These are phyloP conservation scores for Melanogrammus aeglefinus DNA, from an alignment of 2,797 vertebrate species.

Conservation along the genomic window DNA sequence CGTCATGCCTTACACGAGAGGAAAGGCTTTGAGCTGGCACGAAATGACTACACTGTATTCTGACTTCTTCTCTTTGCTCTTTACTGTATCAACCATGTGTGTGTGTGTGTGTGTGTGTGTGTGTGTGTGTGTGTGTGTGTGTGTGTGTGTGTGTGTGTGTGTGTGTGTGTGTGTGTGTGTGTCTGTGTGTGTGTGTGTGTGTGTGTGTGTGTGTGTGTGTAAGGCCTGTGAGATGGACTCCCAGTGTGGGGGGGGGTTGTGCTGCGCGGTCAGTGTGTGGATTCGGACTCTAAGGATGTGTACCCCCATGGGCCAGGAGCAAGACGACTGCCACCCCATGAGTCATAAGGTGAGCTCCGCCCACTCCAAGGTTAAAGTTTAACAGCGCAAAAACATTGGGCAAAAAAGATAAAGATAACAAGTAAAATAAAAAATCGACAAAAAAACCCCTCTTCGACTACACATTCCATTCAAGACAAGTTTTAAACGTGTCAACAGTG, in stretches of 20 bases:
- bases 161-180: not conserved
- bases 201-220: conserved; percentile 30
- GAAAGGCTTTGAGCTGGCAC: too few species aligned
- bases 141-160: not conserved
- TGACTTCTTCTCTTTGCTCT: not conserved
- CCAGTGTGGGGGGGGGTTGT: conserved; percentile 87
- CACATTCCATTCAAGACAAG: too few species aligned
- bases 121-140: too few species aligned
- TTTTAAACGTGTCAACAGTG: not conserved
- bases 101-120: too few species aligned
- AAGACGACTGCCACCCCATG: conserved; percentile 89
- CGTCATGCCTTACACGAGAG: too few species aligned
- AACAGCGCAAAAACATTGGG: not conserved
- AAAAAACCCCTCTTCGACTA: too few species aligned
- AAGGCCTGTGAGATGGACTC: conserved; percentile 88
- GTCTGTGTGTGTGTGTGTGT: not conserved
- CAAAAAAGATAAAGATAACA: not conserved
- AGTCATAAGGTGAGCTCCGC: conserved; percentile 83
- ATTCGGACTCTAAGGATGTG: conserved; percentile 89
- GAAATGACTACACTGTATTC: not conserved
- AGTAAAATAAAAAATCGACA: too few species aligned
- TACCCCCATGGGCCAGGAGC: conserved; percentile 83
- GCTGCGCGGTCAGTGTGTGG: conserved; percentile 93
- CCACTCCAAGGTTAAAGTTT: not conserved
- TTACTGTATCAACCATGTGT: not conserved